Evolutionary conservation across 2,797 vertebrate genomes (phyloP), one percentile per base, ranked within the genome.

Genomic region (Anguilla megastoma): DNA sequence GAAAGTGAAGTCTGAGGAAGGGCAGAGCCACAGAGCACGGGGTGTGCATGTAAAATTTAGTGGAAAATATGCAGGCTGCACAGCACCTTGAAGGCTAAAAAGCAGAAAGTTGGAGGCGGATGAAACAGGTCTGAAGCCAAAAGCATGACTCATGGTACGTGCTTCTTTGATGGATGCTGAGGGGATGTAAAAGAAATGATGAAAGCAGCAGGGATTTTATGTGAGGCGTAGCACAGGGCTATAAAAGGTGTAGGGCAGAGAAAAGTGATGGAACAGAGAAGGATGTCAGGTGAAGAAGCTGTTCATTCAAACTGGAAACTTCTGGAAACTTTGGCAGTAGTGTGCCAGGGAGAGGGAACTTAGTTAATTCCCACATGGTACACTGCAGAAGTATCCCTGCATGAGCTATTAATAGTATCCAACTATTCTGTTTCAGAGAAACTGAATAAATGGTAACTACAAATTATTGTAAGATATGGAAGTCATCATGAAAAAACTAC

Each of bases 91-190:
- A 36, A 18, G 14, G 33, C 27, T 71, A 30, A 30, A 71, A 71
- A 76, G 74, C 74, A 76, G 74, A 76, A 41, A 76, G 74, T 21
- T 76, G 74, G 74, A 76, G 36, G 14, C 41, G 74, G 74, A 76
- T 76, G 36, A 41, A 36, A 76, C 33, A 5, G 74, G 74, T 41
- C 33, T 76, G 41, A 76, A 33, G 74, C 7, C 74, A 21, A 18
- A 33, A 41, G 74, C 18, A 21, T 76, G 74, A 76, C 74, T 76
- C 74, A 76, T n/a, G 10, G 33, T 6, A 41, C 16, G 36, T 41
- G 30, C 33, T 36, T 41, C 74, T 76, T 36, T 76, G 74, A 76
- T 76, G 74, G 74, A 41, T 76, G 33, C 74, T 21, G 33, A 76
- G 33, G 36, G 74, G 36, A 76, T 41, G 36, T 76, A 21, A 76